Evolutionary conservation across 1,140 invertebrate species (phyloP).

Genomic region (Reticulitermes speratus): DNA sequence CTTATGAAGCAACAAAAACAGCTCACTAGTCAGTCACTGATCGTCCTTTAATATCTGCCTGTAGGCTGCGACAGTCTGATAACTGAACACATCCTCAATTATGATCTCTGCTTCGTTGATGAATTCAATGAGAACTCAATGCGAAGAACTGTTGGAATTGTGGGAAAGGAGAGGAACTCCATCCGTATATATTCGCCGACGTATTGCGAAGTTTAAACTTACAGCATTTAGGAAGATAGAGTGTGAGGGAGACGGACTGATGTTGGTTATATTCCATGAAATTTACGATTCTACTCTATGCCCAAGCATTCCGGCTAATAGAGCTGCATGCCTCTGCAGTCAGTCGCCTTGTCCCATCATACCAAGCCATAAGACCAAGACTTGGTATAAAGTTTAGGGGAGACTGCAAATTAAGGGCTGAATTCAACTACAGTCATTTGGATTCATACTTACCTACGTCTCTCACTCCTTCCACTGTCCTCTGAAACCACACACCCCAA

Average conservation of each 20-base stretch:
- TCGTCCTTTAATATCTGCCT: no score
- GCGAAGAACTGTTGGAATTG: background rate
- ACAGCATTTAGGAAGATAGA: background rate
- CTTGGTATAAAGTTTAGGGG: background rate
- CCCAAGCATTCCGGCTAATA: background rate
- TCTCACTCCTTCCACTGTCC: background rate
- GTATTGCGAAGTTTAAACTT: background rate
- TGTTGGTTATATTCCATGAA: slow-evolving; percentile 5
- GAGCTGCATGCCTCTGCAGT: background rate
- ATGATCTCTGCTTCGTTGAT: background rate
- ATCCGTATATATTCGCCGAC: background rate
- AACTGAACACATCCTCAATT: background rate
- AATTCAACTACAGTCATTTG: slow-evolving; percentile 2
- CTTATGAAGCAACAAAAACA: no score
- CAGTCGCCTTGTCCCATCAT: background rate
- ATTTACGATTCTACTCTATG: background rate
- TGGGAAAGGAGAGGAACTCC: no score
- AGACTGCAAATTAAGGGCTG: slow-evolving; percentile 2
- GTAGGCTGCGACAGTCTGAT: background rate
- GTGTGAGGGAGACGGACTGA: background rate
- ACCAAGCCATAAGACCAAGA: background rate
- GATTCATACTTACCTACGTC: background rate
- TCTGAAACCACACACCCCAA: no score
- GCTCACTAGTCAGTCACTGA: no score
- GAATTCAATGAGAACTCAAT: background rate